phyloP scores from a whole-genome alignment of 2,113 vertebrate species.

The Platycercus adscitus region DNA sequence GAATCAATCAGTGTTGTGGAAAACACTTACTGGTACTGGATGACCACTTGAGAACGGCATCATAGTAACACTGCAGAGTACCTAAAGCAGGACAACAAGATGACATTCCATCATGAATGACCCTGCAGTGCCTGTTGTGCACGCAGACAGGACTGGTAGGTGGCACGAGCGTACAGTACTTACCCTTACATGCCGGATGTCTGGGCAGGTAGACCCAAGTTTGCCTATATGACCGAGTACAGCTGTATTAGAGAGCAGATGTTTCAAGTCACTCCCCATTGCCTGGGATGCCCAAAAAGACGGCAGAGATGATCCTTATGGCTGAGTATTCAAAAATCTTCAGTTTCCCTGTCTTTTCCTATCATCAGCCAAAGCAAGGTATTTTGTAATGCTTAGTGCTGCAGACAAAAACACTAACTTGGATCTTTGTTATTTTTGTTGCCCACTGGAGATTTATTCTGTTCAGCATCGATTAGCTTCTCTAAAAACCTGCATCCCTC shows the following conservation, averaged over 20 bases:
- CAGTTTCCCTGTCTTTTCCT: not conserved
- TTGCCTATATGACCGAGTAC: not conserved
- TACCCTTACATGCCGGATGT: not conserved
- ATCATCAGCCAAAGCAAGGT: not conserved
- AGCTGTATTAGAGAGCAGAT: not conserved
- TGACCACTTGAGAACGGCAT: not conserved
- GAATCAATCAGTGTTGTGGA: not conserved
- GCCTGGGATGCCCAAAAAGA: not conserved
- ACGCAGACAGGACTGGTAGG: not conserved
- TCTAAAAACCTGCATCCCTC: not conserved
- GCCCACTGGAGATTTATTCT: not conserved
- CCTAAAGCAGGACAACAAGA: not conserved
- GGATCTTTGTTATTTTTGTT: not conserved
- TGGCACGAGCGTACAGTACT: not conserved
- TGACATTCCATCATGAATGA: not conserved
- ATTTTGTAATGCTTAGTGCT: not conserved
- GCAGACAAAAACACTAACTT: not conserved
- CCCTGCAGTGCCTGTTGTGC: not conserved
- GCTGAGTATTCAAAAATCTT: not conserved
- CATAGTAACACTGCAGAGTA: not conserved
- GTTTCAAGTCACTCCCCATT: not conserved
- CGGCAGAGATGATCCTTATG: not conserved
- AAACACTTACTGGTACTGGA: not conserved
- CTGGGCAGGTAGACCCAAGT: not conserved
- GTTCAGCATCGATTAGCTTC: not conserved